Base-by-base conservation (phyloP, 1,140 invertebrate genomes). In the Eubasilissa regina region DNA sequence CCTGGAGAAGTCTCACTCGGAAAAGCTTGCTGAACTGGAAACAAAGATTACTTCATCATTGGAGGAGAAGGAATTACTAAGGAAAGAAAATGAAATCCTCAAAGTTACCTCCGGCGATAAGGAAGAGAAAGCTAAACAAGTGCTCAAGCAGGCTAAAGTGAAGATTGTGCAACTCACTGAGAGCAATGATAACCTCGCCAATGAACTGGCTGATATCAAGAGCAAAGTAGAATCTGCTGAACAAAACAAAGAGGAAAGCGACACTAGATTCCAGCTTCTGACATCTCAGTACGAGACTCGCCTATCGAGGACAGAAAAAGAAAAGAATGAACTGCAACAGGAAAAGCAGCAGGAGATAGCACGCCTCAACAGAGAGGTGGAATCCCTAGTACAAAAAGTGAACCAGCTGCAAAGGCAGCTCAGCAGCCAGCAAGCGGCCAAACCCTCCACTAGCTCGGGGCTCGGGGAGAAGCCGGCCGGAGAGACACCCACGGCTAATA, bases 401-500 rank as follows among this genome's bases (percentile, higher is more conserved):
- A 90, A 90, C 75, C 92, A 95, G 83, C 85, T 97, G 75, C 96
- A 96, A 84, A 92, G 95, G 60, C 95, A 97, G 85, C 84, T 97
- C 56, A 93, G 94, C 11, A 91, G 87, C 58, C 92, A 93, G 83
- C 91, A 94, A 81, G 91, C 90, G n/a, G 90, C 92, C 1, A 94
- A 94, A 85, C 93, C 91, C 1, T 90, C 89, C 79, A 91, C 93
- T 81, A 92, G 91, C 85, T 88, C 91, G 45, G 89, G 92, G 74
- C 89, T 93, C 64, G 89, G 90, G 73, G 93, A 95, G 81, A 93
- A 95, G 84, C 90, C 91, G 19, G 91, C 91, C 0, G 92, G 91
- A 0, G 96, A 97, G 83, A 94, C 95, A 55, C 94, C 96, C 8
- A 95, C 95, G 0, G 97, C 97, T 11, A 98, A 98, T 86, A 98